Conservation (phyloP, 2,888 invertebrate species). For the Ptychoptera albimana region DNA sequence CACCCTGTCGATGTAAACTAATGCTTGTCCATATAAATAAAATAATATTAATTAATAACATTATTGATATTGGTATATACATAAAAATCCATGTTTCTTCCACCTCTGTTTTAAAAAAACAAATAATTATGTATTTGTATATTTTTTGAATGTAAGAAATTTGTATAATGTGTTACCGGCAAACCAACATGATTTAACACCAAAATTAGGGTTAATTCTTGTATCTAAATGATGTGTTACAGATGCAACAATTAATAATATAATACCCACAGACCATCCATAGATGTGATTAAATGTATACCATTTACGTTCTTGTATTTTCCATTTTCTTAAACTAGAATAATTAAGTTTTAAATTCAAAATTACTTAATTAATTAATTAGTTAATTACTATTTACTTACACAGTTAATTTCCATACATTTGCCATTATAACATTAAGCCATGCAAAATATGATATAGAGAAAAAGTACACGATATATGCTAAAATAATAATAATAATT, state of each 20-base stretch:
- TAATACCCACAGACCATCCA: slow-evolving; percentile 31
- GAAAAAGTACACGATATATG: slow-evolving; percentile 40
- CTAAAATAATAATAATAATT: slow-evolving; percentile 23
- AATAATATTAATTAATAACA: slow-evolving; percentile 38
- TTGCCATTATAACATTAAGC: slow-evolving; percentile 51
- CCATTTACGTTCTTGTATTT: slow-evolving; percentile 10
- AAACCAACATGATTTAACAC: slow-evolving; percentile 46
- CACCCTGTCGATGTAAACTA: slow-evolving; percentile 38
- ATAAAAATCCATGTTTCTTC: slow-evolving; percentile 46
- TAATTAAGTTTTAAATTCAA: not conserved
- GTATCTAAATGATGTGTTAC: slow-evolving; percentile 23
- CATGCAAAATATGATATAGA: slow-evolving; percentile 56
- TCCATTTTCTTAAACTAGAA: slow-evolving; percentile 16
- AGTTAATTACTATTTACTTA: no score
- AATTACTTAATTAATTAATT: not conserved
- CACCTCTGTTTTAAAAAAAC: slow-evolving; percentile 26
- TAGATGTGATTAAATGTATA: slow-evolving; percentile 28
- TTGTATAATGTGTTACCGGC: slow-evolving; percentile 30
- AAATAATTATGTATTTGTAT: not conserved
- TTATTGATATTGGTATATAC: slow-evolving; percentile 45
- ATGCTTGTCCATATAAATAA: slow-evolving; percentile 42
- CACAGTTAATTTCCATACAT: slow-evolving; percentile 48
- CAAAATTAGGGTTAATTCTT: slow-evolving; percentile 37
- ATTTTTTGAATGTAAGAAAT: no score
- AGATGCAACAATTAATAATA: slow-evolving; percentile 26